Evolutionary conservation across 2,888 invertebrate genomes (phyloP).

Genomic region (Papilio demoleus): DNA sequence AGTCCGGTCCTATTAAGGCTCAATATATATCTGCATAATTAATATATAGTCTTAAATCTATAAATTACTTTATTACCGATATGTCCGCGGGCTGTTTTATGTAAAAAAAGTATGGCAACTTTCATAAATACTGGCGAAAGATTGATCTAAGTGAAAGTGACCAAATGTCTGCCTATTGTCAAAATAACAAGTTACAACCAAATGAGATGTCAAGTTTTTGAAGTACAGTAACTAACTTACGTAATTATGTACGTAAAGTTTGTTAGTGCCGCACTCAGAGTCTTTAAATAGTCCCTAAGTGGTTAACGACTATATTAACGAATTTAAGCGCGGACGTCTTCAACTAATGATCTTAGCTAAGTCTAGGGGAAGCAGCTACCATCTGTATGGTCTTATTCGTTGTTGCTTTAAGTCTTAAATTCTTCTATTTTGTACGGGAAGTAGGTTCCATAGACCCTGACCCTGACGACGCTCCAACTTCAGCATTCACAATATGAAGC

Average conservation of each 20-base stretch:
- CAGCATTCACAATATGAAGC: too few species aligned
- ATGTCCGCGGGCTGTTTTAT: slow-evolving; percentile 27
- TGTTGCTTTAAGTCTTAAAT: too few species aligned
- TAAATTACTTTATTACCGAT: slow-evolving; percentile 27
- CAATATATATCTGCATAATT: background rate
- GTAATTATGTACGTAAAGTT: background rate
- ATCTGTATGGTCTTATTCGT: too few species aligned
- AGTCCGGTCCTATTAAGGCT: too few species aligned
- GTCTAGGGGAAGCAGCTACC: too few species aligned
- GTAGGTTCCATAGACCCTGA: too few species aligned
- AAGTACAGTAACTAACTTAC: background rate
- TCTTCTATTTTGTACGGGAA: too few species aligned
- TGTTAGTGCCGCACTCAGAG: background rate
- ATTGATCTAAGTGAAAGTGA: slow-evolving; percentile 36
- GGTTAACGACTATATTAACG: too few species aligned
- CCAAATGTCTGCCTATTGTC: slow-evolving; percentile 26
- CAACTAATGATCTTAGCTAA: too few species aligned
- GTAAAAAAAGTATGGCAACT: slow-evolving; percentile 32
- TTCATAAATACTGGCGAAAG: slow-evolving; percentile 33
- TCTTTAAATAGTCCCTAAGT: background rate
- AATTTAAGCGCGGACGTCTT: too few species aligned
- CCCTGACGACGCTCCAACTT: too few species aligned
- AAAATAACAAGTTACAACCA: slow-evolving; percentile 21
- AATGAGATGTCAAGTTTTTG: slow-evolving; percentile 22
- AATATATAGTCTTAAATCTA: slow-evolving; percentile 13